Base-by-base conservation (phyloP, 2,797 vertebrate genomes). In the Poeciliopsis gracilis region DNA sequence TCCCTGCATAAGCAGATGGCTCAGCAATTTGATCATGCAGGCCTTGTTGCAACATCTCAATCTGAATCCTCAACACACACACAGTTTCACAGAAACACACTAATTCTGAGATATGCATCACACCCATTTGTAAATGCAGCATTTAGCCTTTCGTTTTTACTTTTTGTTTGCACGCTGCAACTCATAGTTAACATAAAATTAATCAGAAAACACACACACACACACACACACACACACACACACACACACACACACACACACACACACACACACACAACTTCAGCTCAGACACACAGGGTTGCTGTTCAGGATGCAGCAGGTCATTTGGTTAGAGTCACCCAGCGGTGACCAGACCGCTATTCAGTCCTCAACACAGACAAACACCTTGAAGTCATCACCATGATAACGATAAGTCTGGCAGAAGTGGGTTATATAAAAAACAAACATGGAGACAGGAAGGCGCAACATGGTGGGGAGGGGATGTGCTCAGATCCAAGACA, bases 241-340 rank as follows among this genome's bases (percentile, higher is more conserved):
- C 36, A 36, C 36, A 49, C 30, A 33, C 30, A 70, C 36, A 75
- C 4, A 46, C n/a, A 57, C 23, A 57, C 53, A 57, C 6, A 12
- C 51, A 13, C 59, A 57, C 0, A 16, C 36, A 36, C 36, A 36
- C 36, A 49, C 30, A 33, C 30, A 33, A n/a, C 46, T 15, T 38
- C 49, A 20, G 38, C 45, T 20, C 38, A 38, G 67, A 83, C 70
- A 84, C 1, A 61, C 25, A 70, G 36, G n/a, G 73, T 59, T 77
- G n/a, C 41, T 76, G 43, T 28, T 61, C 71, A 67, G 43, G 30
- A 81, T 66, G 55, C 61, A 5, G 46, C 2, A 63, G 63, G 20
- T 86, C 10, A 85, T 85, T 82, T 84, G 75, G n/a, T 72, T 83
- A 78, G 18, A 75, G 51, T 76, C 63, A 77, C 33, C 12, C 25